Conservation (phyloP, 2,797 vertebrate species). For the Pangasius larnaudii region DNA sequence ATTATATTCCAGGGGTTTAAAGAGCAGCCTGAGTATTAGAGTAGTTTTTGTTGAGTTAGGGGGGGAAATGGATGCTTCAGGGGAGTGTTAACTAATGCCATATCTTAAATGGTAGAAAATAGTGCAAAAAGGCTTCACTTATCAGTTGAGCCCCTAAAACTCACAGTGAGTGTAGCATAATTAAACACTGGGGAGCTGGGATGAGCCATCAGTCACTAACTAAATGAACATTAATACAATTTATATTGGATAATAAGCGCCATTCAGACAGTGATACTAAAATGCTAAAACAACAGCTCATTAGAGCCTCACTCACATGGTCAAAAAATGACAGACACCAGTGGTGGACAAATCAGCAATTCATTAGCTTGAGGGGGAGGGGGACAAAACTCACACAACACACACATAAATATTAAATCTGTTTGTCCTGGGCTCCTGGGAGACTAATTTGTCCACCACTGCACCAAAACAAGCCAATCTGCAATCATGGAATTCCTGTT, state of each 20-base stretch:
- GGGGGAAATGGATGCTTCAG: no score
- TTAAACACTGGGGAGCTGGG: neutral
- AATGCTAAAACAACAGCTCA: neutral
- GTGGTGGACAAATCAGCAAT: neutral
- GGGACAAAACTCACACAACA: neutral
- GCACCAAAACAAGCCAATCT: conserved; percentile 27
- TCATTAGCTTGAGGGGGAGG: neutral
- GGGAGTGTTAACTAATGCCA: no score
- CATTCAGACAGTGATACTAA: neutral
- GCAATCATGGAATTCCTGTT: conserved; percentile 16
- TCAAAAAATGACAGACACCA: neutral
- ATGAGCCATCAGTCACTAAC: neutral
- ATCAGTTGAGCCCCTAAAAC: no score
- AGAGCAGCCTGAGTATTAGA: no score
- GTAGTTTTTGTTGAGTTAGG: no score
- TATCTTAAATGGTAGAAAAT: no score
- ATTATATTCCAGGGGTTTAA: no score
- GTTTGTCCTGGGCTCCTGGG: neutral
- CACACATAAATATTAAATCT: neutral
- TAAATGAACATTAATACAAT: neutral
- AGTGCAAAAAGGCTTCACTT: no score
- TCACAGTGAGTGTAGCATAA: neutral
- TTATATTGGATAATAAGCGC: neutral
- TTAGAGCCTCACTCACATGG: neutral
- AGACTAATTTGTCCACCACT: neutral